Evolutionary conservation across 64 coral and sea anemone genomes (phyloP).

Genomic region (Pocillopora verrucosa): DNA sequence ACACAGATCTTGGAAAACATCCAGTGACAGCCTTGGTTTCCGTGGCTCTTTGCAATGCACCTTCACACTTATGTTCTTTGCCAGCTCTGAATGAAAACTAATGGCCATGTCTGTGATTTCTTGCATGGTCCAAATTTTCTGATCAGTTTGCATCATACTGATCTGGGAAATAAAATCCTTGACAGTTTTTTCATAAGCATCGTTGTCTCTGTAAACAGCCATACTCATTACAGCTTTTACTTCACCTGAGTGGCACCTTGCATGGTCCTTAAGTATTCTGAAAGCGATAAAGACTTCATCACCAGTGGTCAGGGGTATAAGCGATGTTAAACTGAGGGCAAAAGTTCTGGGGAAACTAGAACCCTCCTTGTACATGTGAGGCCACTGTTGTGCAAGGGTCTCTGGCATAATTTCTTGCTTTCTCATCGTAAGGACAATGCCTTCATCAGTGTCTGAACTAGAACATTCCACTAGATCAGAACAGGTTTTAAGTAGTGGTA

Average conservation of each 20-base stretch:
- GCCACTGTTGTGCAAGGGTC: conserved; percentile 29
- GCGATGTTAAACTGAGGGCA: conserved; percentile 42
- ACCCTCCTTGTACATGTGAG: conserved; percentile 52
- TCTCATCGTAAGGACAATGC: conserved; percentile 7
- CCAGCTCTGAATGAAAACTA: not conserved
- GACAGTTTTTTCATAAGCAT: not conserved
- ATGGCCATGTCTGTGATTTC: not conserved
- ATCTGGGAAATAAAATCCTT: conserved; percentile 3
- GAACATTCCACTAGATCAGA: not conserved
- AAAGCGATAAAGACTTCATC: conserved; percentile 29
- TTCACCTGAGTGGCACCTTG: not conserved
- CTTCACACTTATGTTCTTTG: not conserved
- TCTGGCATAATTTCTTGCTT: conserved; percentile 15
- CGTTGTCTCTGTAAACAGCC: not conserved
- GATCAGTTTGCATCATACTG: not conserved
- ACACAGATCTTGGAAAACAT: conserved; percentile 31
- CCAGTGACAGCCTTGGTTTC: conserved; percentile 11
- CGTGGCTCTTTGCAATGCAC: not conserved
- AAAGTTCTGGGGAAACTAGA: conserved; percentile 54
- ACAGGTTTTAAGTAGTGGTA: not conserved
- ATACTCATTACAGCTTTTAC: conserved; percentile 22
- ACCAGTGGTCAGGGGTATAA: not conserved
- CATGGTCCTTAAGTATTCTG: conserved; percentile 7
- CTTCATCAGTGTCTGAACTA: not conserved
- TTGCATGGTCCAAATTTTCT: conserved; percentile 1